Base-by-base conservation (phyloP, 2,113 vertebrate genomes). In the Helogale parvula region DNA sequence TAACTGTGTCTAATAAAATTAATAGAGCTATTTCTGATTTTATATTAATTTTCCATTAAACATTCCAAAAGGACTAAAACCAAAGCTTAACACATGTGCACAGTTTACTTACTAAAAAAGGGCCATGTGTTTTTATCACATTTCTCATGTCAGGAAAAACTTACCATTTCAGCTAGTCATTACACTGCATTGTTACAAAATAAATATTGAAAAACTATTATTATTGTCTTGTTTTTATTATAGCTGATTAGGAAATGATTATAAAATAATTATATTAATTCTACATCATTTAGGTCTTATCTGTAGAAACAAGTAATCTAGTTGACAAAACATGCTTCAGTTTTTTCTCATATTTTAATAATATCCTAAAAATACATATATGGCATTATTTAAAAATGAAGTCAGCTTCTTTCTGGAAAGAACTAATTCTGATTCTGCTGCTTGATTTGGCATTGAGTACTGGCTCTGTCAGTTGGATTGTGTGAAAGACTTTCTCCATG, bases 341-440 rank as follows among this genome's bases (percentile, higher is more conserved):
- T 76, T 90, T 87, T 85, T 89, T 80, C 41, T 96, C 69, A 2
- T 71, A 85, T 81, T 81, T 86, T 92, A 89, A 57, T 80, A 88
- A 66, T 45, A 80, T 74, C 13, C n/a, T 68, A 71, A 41, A 74
- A 63, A 54, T 47, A 54, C 45, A 35, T 27, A 31, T 54, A 52
- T 60, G 29, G 47, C 23, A 74, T 38, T 38, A 81, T 69, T 92
- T 89, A 29, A 82, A 92, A 85, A 45, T 83, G n/a, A 94, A 38
- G 1, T 23, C 66, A 76, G 7, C 14, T 8, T 86, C 29, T 76
- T 71, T 77, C 17, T 85, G 81, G 92, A 66, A 38, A 54, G 33
- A 79, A 7, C 38, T 7, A 65, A 85, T 50, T 82, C 35, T 94
- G 45, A 45, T 27, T 52, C 88, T 45, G 76, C 41, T 71, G 79